Evolutionary conservation across 2,113 vertebrate genomes (phyloP).

Genomic region (Hippoglossus stenolepis): DNA sequence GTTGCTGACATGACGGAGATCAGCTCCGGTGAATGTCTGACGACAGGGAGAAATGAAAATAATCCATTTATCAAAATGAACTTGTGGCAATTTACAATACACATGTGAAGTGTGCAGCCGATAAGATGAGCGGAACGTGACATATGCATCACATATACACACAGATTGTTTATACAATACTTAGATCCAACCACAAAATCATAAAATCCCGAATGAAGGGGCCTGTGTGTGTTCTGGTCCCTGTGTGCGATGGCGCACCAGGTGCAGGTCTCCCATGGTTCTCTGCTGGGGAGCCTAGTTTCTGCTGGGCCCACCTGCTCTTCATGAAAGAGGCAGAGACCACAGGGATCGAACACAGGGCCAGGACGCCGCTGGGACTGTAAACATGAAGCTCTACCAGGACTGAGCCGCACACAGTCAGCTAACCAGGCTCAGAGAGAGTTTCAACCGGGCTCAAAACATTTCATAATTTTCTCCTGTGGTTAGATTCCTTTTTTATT

Average conservation of each 20-base stretch:
- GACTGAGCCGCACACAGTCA: neutral
- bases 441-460: neutral
- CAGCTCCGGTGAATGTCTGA: too few species aligned
- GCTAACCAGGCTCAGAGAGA: neutral
- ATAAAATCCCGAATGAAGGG: neutral
- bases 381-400: conserved; percentile 39
- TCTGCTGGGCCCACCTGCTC: conserved; percentile 76
- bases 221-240: neutral
- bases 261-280: conserved; percentile 47
- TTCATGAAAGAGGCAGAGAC: conserved; percentile 43
- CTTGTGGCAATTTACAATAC: too few species aligned
- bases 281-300: conserved; percentile 44
- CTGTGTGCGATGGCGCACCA: conserved; percentile 17
- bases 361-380: conserved; percentile 48
- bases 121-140: too few species aligned
- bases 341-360: conserved; percentile 25
- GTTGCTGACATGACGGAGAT: too few species aligned
- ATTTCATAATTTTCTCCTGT: neutral
- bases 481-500: neutral
- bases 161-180: too few species aligned
- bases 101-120: too few species aligned
- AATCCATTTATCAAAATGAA: too few species aligned
- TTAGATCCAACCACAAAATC: neutral
- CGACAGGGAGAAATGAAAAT: too few species aligned
- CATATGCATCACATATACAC: too few species aligned